Base-by-base conservation (phyloP, 2,797 vertebrate genomes). In the Florisuga fusca region DNA sequence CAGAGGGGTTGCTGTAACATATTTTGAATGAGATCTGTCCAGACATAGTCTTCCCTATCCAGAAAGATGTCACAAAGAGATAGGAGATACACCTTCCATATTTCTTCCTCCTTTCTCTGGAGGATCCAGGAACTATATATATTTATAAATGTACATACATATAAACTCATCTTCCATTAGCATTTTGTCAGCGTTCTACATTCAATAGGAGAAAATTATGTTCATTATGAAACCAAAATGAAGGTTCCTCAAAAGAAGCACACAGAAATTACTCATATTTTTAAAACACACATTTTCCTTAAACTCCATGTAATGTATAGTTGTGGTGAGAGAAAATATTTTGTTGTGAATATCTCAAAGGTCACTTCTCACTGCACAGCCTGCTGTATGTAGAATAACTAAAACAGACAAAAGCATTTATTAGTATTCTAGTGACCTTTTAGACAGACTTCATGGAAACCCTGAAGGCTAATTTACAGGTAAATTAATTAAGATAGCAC, bases 401-500 rank as follows among this genome's bases (percentile, higher is more conserved):
- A 89, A 80, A 76, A 82, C 94, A 81, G 87, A 68, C 8, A 92
- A 80, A 36, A 94, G 12, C 62, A 94, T 93, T 84, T 93, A 89
- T 93, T 89, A 90, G 31, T 71, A 94, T 96, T 91, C 62, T 45
- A 89, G 12, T 94, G 93, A 95, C 72, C 89, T 94, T 95, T 96
- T 80, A 95, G 33, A 74, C 9, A 90, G 89, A 92, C 55, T 84
- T 18, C 58, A 87, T 64, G 68, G 50, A 93, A 96, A 85, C 94
- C 67, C 86, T 85, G 84, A 94, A 61, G 58, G 68, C 83, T 96
- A 95, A 64, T 79, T 96, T 97, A 95, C 61, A 96, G 55, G 79
- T 96, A 87, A 96, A 89, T 93, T 94, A 96, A 89, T 94, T 94
- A 94, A 95, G 38, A 85, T 63, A 83, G 27, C 18, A 78, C 27